phyloP scores from a whole-genome alignment of 2,113 vertebrate species.

The Phyllopteryx taeniolatus region DNA sequence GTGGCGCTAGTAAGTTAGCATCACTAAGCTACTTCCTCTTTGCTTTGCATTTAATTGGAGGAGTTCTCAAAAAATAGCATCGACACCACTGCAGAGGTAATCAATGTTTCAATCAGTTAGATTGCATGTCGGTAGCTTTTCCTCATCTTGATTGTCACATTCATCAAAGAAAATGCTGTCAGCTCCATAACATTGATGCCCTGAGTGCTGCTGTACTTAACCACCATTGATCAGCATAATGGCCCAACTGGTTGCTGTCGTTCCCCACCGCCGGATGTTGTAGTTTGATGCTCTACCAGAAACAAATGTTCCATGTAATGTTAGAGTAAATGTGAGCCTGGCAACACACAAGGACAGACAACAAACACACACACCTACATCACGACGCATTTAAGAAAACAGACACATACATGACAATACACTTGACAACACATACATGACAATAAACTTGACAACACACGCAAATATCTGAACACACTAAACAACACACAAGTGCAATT shows the following conservation, averaged over 20 bases:
- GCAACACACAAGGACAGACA: not conserved
- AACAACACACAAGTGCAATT: too few species aligned
- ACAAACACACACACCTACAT: not conserved
- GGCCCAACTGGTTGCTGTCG: not conserved
- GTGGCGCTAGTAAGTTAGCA: not conserved
- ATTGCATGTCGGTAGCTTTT: slow-evolving; percentile 32
- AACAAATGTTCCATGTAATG: not conserved
- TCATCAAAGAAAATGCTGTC: slow-evolving; percentile 28
- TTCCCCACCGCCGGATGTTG: not conserved
- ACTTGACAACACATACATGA: too few species aligned
- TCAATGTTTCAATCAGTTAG: slow-evolving; percentile 34
- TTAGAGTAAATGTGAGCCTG: not conserved
- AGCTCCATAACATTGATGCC: slow-evolving; percentile 41
- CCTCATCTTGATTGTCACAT: slow-evolving; percentile 37
- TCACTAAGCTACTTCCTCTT: not conserved
- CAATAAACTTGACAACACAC: too few species aligned
- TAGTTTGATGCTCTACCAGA: not conserved
- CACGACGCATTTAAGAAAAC: not conserved
- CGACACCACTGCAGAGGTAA: slow-evolving; percentile 4
- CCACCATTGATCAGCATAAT: slow-evolving; percentile 37
- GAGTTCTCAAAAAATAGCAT: not conserved
- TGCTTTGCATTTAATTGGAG: not conserved
- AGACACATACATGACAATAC: too few species aligned
- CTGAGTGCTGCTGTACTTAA: slow-evolving; percentile 33
- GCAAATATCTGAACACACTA: too few species aligned